Conservation (phyloP, 1,140 invertebrate genomes). For the Contarinia nasturtii region DNA sequence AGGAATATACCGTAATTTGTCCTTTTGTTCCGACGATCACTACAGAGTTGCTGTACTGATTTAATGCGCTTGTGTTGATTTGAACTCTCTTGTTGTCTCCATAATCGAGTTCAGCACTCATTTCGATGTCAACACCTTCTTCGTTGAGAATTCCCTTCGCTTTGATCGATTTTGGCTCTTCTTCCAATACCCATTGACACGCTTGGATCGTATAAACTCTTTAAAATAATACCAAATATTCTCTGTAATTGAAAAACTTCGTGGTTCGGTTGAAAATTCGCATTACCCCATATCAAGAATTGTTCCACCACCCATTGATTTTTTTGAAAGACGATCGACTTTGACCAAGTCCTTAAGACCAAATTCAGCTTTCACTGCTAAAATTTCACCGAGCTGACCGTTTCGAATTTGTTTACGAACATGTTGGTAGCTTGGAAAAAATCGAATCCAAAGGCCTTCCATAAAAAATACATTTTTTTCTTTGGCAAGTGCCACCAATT, state of each 20-base stretch:
- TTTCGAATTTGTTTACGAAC: constrained; percentile 33
- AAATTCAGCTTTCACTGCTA: constrained; percentile 41
- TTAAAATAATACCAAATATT: constrained; percentile 58
- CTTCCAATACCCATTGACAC: constrained; percentile 45
- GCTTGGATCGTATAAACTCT: constrained; percentile 70
- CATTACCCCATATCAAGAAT: constrained; percentile 67
- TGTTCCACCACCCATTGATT: constrained; percentile 47
- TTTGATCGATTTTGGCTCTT: constrained; percentile 37
- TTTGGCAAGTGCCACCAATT: constrained; percentile 39
- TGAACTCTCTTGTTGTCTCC: constrained; percentile 39
- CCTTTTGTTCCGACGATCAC: constrained; percentile 45
- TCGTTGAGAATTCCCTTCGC: constrained; percentile 43
- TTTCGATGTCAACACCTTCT: constrained; percentile 45
- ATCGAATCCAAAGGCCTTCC: constrained; percentile 60
- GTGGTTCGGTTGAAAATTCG: no score
- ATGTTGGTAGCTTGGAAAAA: constrained; percentile 46
- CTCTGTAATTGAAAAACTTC: no score
- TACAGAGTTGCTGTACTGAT: constrained; percentile 37
- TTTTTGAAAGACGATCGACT: constrained; percentile 30
- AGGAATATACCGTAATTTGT: constrained; percentile 29
- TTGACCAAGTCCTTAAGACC: constrained; percentile 31
- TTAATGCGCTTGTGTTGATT: constrained; percentile 30
- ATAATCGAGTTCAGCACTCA: constrained; percentile 42
- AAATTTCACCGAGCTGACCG: constrained; percentile 44
- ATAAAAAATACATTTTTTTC: constrained; percentile 53